These are phyloP conservation scores for Microcebus jonahi DNA, from an alignment of 2,113 vertebrate genomes.

Conservation along the genomic window DNA sequence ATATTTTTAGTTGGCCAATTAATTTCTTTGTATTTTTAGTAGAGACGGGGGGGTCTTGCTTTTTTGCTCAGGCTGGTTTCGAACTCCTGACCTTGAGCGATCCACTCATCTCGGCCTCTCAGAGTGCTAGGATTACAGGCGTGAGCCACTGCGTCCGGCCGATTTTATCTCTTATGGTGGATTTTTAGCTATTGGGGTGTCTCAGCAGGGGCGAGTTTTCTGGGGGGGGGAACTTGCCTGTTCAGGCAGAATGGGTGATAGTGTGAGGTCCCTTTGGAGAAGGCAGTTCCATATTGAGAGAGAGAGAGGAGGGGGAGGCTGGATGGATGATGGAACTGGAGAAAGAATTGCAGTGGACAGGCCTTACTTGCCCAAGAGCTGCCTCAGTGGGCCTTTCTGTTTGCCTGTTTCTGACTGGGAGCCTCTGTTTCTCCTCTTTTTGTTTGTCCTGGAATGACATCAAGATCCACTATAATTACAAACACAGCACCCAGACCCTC, in stretches of 20 bases:
- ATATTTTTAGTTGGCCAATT: too few species aligned
- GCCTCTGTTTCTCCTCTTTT: not conserved
- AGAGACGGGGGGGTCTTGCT: too few species aligned
- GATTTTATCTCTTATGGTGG: not conserved
- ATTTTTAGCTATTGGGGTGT: not conserved
- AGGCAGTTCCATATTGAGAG: not conserved
- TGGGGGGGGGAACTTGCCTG: not conserved
- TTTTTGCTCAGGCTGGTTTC: too few species aligned
- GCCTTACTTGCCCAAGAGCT: not conserved
- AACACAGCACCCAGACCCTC: not conserved
- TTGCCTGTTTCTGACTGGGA: not conserved
- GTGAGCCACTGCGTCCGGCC: too few species aligned
- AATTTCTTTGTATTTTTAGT: too few species aligned
- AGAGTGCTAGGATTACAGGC: too few species aligned
- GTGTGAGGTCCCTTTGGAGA: not conserved
- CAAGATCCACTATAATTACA: not conserved
- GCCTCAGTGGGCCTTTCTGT: not conserved
- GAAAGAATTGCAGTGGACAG: not conserved
- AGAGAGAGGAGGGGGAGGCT: not conserved
- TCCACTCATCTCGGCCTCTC: too few species aligned
- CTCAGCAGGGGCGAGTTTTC: not conserved
- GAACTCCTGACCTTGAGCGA: too few species aligned
- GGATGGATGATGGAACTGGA: not conserved
- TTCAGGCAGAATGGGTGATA: not conserved
- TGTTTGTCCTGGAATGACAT: not conserved